Evolutionary conservation across 2,888 invertebrate species (phyloP), one percentile per base, ranked within the genome.

Genomic region (Criorhina ranunculi): DNA sequence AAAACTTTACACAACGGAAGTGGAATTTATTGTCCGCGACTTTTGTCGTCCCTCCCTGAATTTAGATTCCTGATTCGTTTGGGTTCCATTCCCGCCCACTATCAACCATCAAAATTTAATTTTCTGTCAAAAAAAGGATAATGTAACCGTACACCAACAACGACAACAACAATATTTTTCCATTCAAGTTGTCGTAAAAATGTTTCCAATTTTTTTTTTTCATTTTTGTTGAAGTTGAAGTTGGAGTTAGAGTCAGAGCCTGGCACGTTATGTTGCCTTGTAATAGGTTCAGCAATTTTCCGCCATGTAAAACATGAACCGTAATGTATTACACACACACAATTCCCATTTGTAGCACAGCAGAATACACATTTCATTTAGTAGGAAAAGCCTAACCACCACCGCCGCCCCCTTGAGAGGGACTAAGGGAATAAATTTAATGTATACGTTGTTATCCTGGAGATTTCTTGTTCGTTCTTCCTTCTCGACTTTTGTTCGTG

Each of bases 121-220:
- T 81, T 81, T 70, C 59, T 59, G 53, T 76, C 55, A 57, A 64
- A 69, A 8, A 57, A 81, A 81, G 69, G 76, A 81, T 81, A 76
- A 76, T 57, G 33, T 49, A 37, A 29, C 9, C 29, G 40, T 11
- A n/a, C 17, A 17, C 17, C 6, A 42, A 3, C 29, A 35, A 19
- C n/a, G 49, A 6, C 19, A 59, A 46, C 5, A 77, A 15, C 24
- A 24, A 29, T 53, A 33, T 35, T 60, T 51, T 35, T 33, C 51
- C 69, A 51, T 59, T 77, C 77, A 60, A 60, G 77, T 60, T 77
- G 42, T 69, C 69, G 42, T 77, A 60, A 59, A 77, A 73, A n/a
- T 17, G 17, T 70, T 62, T 12, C 6, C 19, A 9, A 12, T 46
- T 37, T 57, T 35, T 55, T 66, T 76, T 60, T 44, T 29, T 62